Evolutionary conservation across 2,113 vertebrate species (phyloP), one percentile per base, ranked within the genome.

Genomic region (Notothenia rossii): DNA sequence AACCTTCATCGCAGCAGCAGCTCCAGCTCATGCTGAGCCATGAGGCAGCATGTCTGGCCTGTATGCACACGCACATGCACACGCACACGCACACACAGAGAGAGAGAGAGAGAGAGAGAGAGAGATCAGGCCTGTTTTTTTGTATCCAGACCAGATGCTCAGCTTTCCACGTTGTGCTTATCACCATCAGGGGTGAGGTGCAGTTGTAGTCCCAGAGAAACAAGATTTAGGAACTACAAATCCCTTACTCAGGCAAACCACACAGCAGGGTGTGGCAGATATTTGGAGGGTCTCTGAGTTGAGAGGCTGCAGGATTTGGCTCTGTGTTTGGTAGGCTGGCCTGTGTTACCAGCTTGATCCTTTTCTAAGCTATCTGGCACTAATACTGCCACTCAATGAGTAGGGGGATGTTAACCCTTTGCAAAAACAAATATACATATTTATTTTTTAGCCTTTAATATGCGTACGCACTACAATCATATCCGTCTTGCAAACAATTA

Each of bases 121-220:
- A 1, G 12, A 45, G 17, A 33, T 76, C 51, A 13, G 2, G 66
- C 85, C 71, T 62, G 78, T 61, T 59, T 74, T 40, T 40, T 59
- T 86, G 81, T 60, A 90, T 79, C 54, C 71, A 77, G 53, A 75
- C 79, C 90, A 92, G 88, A 92, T 91, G 91, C 77, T 84, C 36
- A 65, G 63, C 18, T 84, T 83, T 86, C 48, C 63, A 67, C 54
- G 10, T 83, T 74, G 58, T 36, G 36, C 72, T 77, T 63, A 64
- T 62, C 72, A 65, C 40, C 78, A 64, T 49, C 36, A 40, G 36
- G 7, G 7, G 36, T 40, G 5, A 18, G 51, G 56, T 76, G 33
- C 15, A 69, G 69, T 76, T 86, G 62, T 86, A 77, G 68, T 82
- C 33, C 17, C 70, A 40, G 10, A 84, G 76, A 53, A 77, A 84